A percentile compares a stretch with the other conserved stretches of the same genome.
Evolutionary conservation across 2,797 vertebrate species (phyloP).

Genomic region (Coendou prehensilis): DNA sequence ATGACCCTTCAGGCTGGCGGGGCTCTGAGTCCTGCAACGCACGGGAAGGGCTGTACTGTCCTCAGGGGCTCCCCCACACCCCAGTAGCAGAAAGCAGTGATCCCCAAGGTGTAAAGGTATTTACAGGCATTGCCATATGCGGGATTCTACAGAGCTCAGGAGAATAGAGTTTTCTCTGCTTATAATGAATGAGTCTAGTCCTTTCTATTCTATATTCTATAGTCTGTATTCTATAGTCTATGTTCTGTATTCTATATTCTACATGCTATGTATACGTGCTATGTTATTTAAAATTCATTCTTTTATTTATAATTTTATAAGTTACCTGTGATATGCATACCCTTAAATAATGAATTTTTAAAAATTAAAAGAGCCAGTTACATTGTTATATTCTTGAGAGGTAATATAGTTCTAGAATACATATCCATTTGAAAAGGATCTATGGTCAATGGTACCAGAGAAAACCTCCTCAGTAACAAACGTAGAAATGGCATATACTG

Average conservation of each 20-base stretch:
- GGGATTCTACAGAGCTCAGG: background rate
- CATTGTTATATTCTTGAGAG: slow-evolving; percentile 74
- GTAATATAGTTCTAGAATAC: slow-evolving; percentile 40
- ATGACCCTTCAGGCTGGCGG: background rate
- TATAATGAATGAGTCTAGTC: background rate
- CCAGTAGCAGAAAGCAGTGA: too few relatives aligned
- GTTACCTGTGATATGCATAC: background rate
- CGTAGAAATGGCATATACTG: background rate
- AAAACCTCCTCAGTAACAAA: slow-evolving; percentile 62
- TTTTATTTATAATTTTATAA: background rate
- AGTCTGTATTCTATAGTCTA: too few relatives aligned
- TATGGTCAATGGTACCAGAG: slow-evolving; percentile 27
- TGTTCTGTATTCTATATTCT: too few relatives aligned
- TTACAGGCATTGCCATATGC: too few relatives aligned
- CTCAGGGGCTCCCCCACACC: too few relatives aligned
- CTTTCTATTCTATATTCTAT: background rate
- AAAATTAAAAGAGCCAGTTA: slow-evolving; percentile 18
- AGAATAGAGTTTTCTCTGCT: background rate
- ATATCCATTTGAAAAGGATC: slow-evolving; percentile 20
- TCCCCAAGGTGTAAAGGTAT: background rate
- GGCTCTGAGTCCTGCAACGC: background rate
- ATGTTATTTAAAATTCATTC: background rate
- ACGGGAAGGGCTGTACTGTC: background rate
- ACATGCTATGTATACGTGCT: background rate
- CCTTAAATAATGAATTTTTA: background rate